These are phyloP conservation scores for Borostomias antarcticus DNA, from an alignment of 2,797 vertebrate genomes.

Conservation along the genomic window DNA sequence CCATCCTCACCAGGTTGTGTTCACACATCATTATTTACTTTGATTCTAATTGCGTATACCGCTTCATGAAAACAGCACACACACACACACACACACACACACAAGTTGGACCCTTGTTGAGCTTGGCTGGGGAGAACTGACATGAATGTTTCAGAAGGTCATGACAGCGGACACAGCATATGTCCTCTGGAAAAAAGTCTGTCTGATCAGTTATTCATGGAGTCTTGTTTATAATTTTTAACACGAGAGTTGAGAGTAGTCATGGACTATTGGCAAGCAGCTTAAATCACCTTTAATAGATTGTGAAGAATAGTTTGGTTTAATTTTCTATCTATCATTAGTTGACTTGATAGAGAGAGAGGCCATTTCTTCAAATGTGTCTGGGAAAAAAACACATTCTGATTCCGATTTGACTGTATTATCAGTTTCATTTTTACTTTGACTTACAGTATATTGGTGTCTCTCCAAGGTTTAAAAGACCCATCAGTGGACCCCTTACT, in stretches of 20 bases:
- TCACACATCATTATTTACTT: neutral
- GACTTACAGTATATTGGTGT: too few species aligned
- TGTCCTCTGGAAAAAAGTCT: constrained; percentile 2
- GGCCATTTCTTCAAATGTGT: too few species aligned
- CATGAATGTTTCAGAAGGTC: constrained; percentile 39
- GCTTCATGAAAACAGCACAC: neutral
- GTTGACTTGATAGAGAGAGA: too few species aligned
- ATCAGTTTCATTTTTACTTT: too few species aligned
- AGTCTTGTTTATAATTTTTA: constrained; percentile 13
- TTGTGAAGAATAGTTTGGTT: too few species aligned
- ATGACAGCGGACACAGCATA: constrained; percentile 28
- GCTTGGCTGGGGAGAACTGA: constrained; percentile 4
- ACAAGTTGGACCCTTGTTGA: constrained; percentile 2
- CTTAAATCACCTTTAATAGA: neutral
- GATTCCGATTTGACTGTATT: too few species aligned
- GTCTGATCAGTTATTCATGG: constrained; percentile 46
- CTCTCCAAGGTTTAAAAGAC: too few species aligned
- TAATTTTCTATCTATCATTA: too few species aligned
- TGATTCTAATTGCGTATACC: constrained; percentile 18
- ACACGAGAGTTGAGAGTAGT: neutral
- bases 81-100: neutral
- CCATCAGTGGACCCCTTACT: too few species aligned
- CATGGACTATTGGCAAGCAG: neutral
- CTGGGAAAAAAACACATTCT: too few species aligned
- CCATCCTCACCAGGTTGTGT: neutral